Conservation (phyloP, 2,797 vertebrate genomes). For the Pygocentrus nattereri region DNA sequence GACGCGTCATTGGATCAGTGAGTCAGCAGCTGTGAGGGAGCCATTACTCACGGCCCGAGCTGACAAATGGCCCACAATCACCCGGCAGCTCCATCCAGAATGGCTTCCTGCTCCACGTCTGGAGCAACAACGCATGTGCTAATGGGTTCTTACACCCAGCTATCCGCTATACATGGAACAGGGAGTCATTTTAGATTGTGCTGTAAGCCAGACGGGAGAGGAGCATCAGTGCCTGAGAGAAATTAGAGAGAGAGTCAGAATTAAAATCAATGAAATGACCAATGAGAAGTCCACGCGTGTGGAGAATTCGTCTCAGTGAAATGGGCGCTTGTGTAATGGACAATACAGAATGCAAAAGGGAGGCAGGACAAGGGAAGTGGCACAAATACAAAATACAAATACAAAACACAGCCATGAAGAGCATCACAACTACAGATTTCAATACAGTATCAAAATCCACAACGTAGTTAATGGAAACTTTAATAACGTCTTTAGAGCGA, state of each 20-base stretch:
- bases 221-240: neutral
- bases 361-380: too few species aligned
- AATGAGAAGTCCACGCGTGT: neutral
- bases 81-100: neutral
- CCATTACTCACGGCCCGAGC: neutral
- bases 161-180: neutral
- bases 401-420: too few species aligned
- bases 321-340: neutral
- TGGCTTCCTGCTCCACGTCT: neutral
- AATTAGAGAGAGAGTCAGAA: neutral
- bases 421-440: too few species aligned
- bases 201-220: neutral
- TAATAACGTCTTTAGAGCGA: too few species aligned
- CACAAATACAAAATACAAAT: too few species aligned
- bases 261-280: neutral
- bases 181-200: neutral
- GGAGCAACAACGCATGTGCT: too few species aligned
- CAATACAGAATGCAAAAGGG: neutral
- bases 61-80: conserved; percentile 10
- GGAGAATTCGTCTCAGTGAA: neutral
- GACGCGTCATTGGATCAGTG: conserved; percentile 32
- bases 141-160: neutral
- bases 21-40: conserved; percentile 66
- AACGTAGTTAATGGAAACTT: too few species aligned
- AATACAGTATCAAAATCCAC: too few species aligned